A percentile compares a stretch with the other conserved stretches of the same genome.
Evolutionary conservation across 2,797 vertebrate species (phyloP).

Genomic region (Podargus strigoides): DNA sequence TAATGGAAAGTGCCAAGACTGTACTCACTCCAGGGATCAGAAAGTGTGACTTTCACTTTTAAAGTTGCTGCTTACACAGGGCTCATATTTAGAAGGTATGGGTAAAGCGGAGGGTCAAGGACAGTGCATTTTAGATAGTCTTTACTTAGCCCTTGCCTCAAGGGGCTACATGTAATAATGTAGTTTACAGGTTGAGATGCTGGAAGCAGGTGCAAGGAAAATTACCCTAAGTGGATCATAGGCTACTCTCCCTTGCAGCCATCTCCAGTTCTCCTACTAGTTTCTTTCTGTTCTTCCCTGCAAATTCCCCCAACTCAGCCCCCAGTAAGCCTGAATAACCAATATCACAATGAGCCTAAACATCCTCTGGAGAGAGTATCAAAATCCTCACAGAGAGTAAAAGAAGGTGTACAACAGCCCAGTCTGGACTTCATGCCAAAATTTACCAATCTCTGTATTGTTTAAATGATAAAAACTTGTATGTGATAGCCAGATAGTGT

Average conservation of each 20-base stretch:
- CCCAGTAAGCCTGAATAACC: not conserved
- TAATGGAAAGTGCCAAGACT: not conserved
- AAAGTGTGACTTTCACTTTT: not conserved
- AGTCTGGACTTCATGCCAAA: not conserved
- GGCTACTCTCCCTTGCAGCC: not conserved
- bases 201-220: not conserved
- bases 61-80: not conserved
- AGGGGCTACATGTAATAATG: not conserved
- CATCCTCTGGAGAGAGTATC: not conserved
- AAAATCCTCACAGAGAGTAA: not conserved
- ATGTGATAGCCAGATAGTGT: not conserved
- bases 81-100: not conserved
- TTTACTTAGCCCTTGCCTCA: not conserved
- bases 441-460: not conserved
- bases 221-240: not conserved
- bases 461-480: not conserved
- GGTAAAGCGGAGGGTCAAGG: not conserved
- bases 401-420: not conserved
- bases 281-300: not conserved
- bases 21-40: not conserved
- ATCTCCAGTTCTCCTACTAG: not conserved
- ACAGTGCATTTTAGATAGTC: not conserved
- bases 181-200: not conserved
- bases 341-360: not conserved
- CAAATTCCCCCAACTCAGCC: not conserved